phyloP scores from a whole-genome alignment of 2,888 invertebrate species.

The Alsophila aescularia region DNA sequence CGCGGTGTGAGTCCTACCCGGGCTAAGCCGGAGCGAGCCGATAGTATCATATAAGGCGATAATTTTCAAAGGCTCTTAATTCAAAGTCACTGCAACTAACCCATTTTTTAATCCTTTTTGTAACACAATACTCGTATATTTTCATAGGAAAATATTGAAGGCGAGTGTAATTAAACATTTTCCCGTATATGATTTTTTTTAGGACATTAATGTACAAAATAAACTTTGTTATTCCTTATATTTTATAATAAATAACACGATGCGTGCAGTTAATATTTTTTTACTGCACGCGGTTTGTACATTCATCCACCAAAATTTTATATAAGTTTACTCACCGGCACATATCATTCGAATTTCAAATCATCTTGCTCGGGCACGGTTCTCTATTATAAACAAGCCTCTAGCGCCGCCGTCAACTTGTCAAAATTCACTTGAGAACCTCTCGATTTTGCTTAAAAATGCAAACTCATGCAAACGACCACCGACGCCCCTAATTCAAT shows the following conservation, averaged over 20 bases:
- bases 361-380: slow-evolving; percentile 37
- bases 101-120: not conserved
- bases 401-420: slow-evolving; percentile 58
- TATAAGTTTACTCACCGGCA: not conserved
- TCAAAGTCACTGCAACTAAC: not conserved
- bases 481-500: slow-evolving; percentile 74
- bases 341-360: slow-evolving; percentile 28
- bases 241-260: no score
- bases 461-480: slow-evolving; percentile 83
- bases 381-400: slow-evolving; percentile 45
- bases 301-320: not conserved
- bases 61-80: not conserved
- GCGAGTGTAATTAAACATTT: not conserved
- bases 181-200: not conserved
- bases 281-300: no score
- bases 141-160: not conserved
- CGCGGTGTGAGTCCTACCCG: no score
- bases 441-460: slow-evolving; percentile 76
- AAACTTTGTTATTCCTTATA: not conserved
- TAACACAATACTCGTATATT: not conserved
- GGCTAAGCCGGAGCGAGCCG: no score
- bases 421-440: slow-evolving; percentile 67
- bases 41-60: not conserved
- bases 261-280: no score
- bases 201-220: not conserved